These are phyloP conservation scores for Equus quagga DNA, from an alignment of 2,113 vertebrate genomes.

Conservation along the genomic window DNA sequence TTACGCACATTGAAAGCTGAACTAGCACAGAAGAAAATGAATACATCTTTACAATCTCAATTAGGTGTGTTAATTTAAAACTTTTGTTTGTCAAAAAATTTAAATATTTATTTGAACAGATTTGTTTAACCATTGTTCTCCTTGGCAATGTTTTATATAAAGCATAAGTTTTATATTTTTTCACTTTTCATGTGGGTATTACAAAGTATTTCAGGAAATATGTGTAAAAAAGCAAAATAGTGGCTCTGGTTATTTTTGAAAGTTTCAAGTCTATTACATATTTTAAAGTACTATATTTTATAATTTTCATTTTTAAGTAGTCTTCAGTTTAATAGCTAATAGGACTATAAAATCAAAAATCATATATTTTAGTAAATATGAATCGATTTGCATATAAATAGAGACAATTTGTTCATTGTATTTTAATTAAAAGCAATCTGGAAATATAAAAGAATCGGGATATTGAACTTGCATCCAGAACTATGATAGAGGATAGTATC, in stretches of 20 bases:
- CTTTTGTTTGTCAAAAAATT: constrained; percentile 26
- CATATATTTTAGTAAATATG: constrained; percentile 35
- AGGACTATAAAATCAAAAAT: constrained; percentile 2
- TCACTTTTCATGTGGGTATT: constrained; percentile 15
- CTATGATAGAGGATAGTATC: not conserved
- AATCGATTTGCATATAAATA: constrained; percentile 20
- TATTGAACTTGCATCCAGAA: constrained; percentile 25
- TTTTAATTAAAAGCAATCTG: constrained; percentile 51
- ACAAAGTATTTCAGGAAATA: constrained; percentile 38
- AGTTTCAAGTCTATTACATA: constrained; percentile 29
- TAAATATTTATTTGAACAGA: constrained; percentile 42
- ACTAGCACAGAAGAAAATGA: constrained; percentile 92
- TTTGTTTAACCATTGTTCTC: constrained; percentile 30
- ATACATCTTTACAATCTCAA: constrained; percentile 81
- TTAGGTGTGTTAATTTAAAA: constrained; percentile 67
- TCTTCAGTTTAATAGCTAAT: not conserved
- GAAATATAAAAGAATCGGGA: not conserved
- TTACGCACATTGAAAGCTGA: constrained; percentile 91
- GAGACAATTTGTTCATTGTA: not conserved
- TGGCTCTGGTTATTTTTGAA: constrained; percentile 34
- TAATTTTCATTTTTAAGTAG: constrained; percentile 34
- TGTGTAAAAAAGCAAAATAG: constrained; percentile 6
- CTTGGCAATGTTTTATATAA: constrained; percentile 45
- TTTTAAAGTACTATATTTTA: constrained; percentile 40
- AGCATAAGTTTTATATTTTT: constrained; percentile 34